Evolutionary conservation across 2,113 vertebrate genomes (phyloP).

Genomic region (Synodontis membranacea): DNA sequence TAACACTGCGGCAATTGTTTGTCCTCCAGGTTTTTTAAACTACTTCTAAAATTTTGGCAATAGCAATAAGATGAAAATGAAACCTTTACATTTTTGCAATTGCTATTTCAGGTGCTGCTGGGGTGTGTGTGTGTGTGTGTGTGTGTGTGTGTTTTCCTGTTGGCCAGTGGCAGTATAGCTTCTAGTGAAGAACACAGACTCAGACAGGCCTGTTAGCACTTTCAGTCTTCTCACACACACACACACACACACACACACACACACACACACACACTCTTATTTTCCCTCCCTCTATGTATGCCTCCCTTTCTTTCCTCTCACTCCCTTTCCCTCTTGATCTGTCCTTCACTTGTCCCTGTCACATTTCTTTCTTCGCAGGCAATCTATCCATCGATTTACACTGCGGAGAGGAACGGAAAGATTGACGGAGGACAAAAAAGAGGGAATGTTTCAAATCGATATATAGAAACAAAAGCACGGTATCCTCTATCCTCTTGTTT

Average conservation of each 20-base stretch:
- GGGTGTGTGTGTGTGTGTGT: too few relatives aligned
- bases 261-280: background rate
- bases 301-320: background rate
- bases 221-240: conserved; percentile 7
- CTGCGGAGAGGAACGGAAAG: background rate
- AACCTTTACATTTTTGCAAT: background rate
- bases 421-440: conserved; percentile 20
- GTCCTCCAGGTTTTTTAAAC: background rate
- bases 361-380: background rate
- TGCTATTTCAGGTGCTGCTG: background rate
- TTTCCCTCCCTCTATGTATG: background rate
- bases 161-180: background rate
- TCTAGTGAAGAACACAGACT: background rate
- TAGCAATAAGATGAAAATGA: background rate
- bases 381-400: conserved; percentile 31
- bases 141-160: too few relatives aligned
- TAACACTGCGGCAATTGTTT: background rate
- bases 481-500: too few relatives aligned
- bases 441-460: conserved; percentile 28
- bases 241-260: conserved; percentile 13
- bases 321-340: background rate
- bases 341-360: conserved; percentile 27
- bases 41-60: background rate
- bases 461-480: background rate
- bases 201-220: conserved; percentile 16